These are phyloP conservation scores for Brachymystax lenok DNA, from an alignment of 2,797 vertebrate genomes.

Conservation along the genomic window DNA sequence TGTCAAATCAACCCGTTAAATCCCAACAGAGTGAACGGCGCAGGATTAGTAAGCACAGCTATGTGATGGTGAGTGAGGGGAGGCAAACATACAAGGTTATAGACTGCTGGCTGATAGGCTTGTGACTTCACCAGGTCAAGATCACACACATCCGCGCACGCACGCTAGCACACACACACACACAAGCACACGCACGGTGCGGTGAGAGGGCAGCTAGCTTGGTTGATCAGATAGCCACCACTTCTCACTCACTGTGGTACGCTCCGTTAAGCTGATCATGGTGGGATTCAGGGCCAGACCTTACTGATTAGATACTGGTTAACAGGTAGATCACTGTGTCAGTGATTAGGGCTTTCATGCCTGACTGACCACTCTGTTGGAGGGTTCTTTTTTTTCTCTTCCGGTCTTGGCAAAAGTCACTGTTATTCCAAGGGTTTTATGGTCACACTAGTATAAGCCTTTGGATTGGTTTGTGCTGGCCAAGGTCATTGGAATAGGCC, in stretches of 20 bases:
- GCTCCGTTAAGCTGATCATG: background rate
- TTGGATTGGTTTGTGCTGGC: too few species aligned
- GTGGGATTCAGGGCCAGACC: background rate
- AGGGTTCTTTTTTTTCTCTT: background rate
- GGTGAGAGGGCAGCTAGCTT: background rate
- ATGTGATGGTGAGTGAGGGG: background rate
- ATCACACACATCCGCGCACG: background rate
- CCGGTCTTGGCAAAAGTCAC: too few species aligned
- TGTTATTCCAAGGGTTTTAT: too few species aligned
- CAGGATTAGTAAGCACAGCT: background rate
- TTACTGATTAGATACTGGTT: background rate
- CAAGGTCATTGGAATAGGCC: too few species aligned
- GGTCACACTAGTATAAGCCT: too few species aligned
- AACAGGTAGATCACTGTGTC: background rate
- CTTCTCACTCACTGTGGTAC: background rate
- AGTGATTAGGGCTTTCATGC: background rate
- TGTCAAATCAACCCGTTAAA: background rate
- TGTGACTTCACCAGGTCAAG: background rate
- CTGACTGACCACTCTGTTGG: too few species aligned
- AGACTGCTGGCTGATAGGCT: conserved; percentile 17
- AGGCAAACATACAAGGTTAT: conserved; percentile 2
- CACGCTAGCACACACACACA: background rate
- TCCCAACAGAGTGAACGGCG: background rate
- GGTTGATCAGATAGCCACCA: background rate
- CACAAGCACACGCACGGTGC: background rate